Conservation (phyloP, 2,888 invertebrate genomes). For the Eilema depressum region DNA sequence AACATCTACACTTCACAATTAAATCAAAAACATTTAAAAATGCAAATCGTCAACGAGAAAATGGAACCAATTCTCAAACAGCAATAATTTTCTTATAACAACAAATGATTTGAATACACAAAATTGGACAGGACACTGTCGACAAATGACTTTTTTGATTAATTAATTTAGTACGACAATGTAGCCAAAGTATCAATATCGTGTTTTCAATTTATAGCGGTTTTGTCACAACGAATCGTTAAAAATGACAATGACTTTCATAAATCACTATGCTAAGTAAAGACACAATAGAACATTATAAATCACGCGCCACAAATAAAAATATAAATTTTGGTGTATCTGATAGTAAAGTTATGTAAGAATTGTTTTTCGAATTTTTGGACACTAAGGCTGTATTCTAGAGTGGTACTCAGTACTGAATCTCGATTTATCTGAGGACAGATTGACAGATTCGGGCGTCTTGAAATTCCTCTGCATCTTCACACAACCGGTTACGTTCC, state of each 20-base stretch:
- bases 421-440: no score
- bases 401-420: no score
- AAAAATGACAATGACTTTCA: conserved; percentile 20
- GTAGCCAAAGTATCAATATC: conserved; percentile 4
- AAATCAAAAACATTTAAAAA: neutral
- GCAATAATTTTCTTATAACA: neutral
- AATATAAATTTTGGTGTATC: conserved; percentile 23
- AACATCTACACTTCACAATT: neutral
- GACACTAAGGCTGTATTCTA: no score
- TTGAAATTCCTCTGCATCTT: no score
- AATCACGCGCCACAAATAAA: conserved; percentile 29
- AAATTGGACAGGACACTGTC: neutral
- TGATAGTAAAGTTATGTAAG: neutral
- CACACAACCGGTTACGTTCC: no score
- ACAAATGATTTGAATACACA: neutral
- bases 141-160: conserved; percentile 5
- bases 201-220: conserved; percentile 18
- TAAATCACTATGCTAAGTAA: conserved; percentile 37
- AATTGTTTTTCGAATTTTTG: neutral
- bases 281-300: conserved; percentile 37
- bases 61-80: neutral
- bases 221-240: conserved; percentile 21
- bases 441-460: no score
- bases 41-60: neutral
- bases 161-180: neutral